Base-by-base conservation (phyloP, 1,140 invertebrate genomes). In the Phymorhynchus buccinoides region DNA sequence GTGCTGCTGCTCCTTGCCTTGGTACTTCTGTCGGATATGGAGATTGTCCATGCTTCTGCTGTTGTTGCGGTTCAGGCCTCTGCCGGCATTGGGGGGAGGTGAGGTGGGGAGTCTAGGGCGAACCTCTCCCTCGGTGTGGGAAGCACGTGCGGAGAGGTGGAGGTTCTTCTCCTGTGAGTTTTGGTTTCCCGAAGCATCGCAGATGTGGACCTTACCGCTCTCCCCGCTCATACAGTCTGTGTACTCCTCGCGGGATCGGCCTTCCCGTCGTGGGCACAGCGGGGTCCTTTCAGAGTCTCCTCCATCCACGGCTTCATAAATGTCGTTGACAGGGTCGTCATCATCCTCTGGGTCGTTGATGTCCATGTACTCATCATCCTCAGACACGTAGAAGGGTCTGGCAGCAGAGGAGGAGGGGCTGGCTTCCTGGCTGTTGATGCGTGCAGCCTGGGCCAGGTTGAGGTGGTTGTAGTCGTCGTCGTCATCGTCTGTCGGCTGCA, bases 401-500 rank as follows among this genome's bases (percentile, higher is more conserved):
- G 48, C 4, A 37, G 62, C 35, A 35, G 32, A 27, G 22, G 27
- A 37, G 27, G 30, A 3, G 18, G 35, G 27, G 27, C 32, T n/a
- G 77, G 27, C 42, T 22, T 83, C 22, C 2, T 18, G 22, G 0
- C 39, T 44, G 37, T 4, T 27, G 14, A 3, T 16, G n/a, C 81
- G 32, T 12, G 56, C 16, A 7, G 62, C 37, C 39, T 41, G 16
- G 16, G 9, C 18, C 56, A 83, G 81, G 39, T 83, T 27, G 62
- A 83, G 66, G 32, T 42, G 39, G 81, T 73, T 83, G 62, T 83
- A 83, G 66, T 83, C 66, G 41, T 42, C 66, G 6, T 71, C 66
- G 35, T 27, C 62, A 9, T 37, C 66, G 32, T 66, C 56, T 27
- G 7, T 35, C 3, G 0, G 1, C 0, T n/a, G n/a, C 18, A 27